Base-by-base conservation (phyloP, 2,113 vertebrate species). In the Phocoena phocoena region DNA sequence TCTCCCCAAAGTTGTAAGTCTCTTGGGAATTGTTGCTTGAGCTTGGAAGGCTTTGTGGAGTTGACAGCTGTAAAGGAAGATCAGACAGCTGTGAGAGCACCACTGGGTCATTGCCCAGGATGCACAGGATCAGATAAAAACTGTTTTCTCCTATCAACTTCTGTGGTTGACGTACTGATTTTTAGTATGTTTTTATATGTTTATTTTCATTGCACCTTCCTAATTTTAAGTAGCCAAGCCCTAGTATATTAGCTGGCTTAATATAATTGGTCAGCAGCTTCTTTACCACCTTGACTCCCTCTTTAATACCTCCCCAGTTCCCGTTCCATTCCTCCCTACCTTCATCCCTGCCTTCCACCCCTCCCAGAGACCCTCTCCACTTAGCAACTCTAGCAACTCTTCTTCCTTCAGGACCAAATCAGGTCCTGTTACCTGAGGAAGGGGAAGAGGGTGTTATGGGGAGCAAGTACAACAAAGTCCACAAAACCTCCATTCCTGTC, bases 381-480 rank as follows among this genome's bases (percentile, higher is more conserved):
- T 81, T 68, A 36, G 81, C 7, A 47, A 11, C 5, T 70, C 21
- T 11, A 85, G 83, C 25, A 70, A 10, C 8, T 60, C 55, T 68
- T 58, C 67, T 5, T 82, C 55, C 17, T 47, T 89, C 13, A 71
- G 17, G 6, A 6, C 20, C 73, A 82, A 41, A 81, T 58, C 25
- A 62, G 28, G 18, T 50, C 15, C 7, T 55, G 0, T 53, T 74
- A 25, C 33, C 31, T 15, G 47, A 60, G 31, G 25, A 93, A 58
- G 36, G 8, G 1, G 11, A 1, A 17, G 50, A 28, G 33, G 2
- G 6, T 23, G 18, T 13, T 53, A 31, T 28, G 4, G 5, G 9
- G 20, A 33, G 10, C 36, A 79, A 65, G 13, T 41, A 23, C 28
- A 81, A 4, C 11, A 21, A 47, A 85, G 15, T 62, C 7, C 20